These are phyloP conservation scores for Phyllotreta cruciferae DNA, from an alignment of 2,888 invertebrate genomes.

Conservation along the genomic window DNA sequence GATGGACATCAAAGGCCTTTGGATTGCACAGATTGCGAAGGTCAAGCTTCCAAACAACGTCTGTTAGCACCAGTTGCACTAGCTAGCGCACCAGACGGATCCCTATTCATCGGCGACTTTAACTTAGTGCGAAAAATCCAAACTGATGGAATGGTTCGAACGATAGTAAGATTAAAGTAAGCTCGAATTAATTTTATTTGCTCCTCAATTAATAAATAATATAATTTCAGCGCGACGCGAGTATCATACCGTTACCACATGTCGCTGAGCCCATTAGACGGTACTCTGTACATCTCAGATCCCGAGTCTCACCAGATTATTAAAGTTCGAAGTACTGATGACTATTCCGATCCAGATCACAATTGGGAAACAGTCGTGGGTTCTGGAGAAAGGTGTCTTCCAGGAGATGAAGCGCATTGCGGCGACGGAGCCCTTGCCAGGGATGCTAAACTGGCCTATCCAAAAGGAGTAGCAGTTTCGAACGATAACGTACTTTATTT, in stretches of 20 bases:
- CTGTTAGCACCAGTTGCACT: slow-evolving; percentile 92
- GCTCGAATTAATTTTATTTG: slow-evolving; percentile 50
- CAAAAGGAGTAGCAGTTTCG: slow-evolving; percentile 95
- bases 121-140: slow-evolving; percentile 89
- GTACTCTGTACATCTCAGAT: slow-evolving; percentile 93
- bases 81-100: slow-evolving; percentile 90
- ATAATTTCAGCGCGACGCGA: slow-evolving; percentile 79
- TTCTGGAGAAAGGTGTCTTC: slow-evolving; percentile 91
- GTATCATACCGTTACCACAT: slow-evolving; percentile 97
- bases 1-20: slow-evolving; percentile 89
- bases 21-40: slow-evolving; percentile 83
- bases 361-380: slow-evolving; percentile 97
- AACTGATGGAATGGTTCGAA: slow-evolving; percentile 83
- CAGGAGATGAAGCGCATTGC: slow-evolving; percentile 93
- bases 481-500: slow-evolving; percentile 92
- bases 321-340: slow-evolving; percentile 81
- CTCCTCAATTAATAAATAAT: slow-evolving; percentile 23
- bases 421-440: slow-evolving; percentile 94
- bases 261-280: slow-evolving; percentile 93
- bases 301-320: slow-evolving; percentile 95
- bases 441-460: slow-evolving; percentile 93
- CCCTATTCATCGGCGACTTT: slow-evolving; percentile 94
- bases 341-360: slow-evolving; percentile 84
- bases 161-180: slow-evolving; percentile 83
- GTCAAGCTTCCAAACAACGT: slow-evolving; percentile 78